Conservation (phyloP, 2,888 invertebrate genomes). For the Diplazon laetatorius region DNA sequence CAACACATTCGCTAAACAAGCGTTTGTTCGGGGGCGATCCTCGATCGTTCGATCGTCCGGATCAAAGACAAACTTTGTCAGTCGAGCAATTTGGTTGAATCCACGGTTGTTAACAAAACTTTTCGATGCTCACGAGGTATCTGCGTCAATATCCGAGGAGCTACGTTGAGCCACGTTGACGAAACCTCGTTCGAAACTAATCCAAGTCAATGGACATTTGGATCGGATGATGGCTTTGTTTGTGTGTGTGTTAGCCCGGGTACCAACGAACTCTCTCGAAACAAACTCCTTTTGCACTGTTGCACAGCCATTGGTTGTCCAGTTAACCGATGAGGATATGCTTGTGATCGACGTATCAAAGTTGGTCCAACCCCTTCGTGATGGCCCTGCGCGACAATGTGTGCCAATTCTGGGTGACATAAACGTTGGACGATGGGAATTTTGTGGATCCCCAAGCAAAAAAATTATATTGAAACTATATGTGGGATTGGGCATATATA, state of each 20-base stretch:
- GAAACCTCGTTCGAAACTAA: conserved; percentile 25
- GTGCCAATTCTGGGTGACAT: no score
- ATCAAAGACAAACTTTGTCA: conserved; percentile 11
- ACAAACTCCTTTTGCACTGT: background rate
- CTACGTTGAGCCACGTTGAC: background rate
- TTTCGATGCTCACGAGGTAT: conserved; percentile 15
- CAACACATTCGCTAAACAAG: no score
- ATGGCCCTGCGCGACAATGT: no score
- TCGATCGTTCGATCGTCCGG: conserved; percentile 11
- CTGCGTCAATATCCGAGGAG: background rate
- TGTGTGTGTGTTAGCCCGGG: background rate
- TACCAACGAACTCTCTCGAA: conserved; percentile 7
- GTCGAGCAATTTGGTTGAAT: conserved; percentile 9
- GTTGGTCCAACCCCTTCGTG: no score
- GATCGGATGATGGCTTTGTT: background rate
- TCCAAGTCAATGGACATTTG: conserved; percentile 31
- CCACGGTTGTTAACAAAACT: background rate
- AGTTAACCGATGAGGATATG: background rate
- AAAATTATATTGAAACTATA: no score
- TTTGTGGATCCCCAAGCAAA: no score
- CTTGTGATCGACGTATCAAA: no score
- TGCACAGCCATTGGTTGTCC: background rate
- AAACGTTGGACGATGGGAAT: no score
- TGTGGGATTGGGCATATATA: no score
- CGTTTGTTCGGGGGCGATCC: no score